A percentile compares a stretch with the other conserved stretches of the same genome.
phyloP scores from a whole-genome alignment of 2,888 invertebrate genomes.

The Therioaphis trifolii region DNA sequence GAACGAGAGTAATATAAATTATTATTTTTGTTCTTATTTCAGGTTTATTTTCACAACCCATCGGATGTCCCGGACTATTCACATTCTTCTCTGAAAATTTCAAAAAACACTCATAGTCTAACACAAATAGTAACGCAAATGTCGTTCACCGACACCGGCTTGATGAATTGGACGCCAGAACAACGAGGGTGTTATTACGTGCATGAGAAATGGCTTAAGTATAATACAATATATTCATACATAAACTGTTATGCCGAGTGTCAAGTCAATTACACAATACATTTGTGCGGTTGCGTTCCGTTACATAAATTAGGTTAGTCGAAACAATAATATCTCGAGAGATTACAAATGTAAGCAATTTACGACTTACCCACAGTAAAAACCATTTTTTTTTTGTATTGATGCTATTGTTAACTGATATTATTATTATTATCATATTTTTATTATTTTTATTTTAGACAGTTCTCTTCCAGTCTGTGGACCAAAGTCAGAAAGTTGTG shows the following conservation, averaged over 20 bases:
- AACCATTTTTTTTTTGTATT: no score
- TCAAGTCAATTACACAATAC: slow-evolving; percentile 35
- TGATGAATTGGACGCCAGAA: slow-evolving; percentile 34
- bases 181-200: slow-evolving; percentile 48
- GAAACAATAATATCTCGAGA: no score
- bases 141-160: slow-evolving; percentile 21
- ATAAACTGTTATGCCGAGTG: slow-evolving; percentile 52
- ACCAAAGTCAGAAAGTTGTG: slow-evolving; percentile 9
- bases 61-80: slow-evolving; percentile 50
- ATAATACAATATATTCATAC: slow-evolving; percentile 35
- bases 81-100: slow-evolving; percentile 39
- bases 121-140: neutral
- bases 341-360: no score
- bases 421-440: neutral
- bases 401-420: no score
- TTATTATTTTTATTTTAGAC: slow-evolving; percentile 19
- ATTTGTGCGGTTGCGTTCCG: slow-evolving; percentile 39
- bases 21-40: no score
- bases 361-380: no score
- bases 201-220: slow-evolving; percentile 39
- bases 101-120: slow-evolving; percentile 24
- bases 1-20: no score
- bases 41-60: slow-evolving; percentile 50
- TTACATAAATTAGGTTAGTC: neutral
- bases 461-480: slow-evolving; percentile 39